Percentiles rank a stretch among this genome's conserved stretches.
These are phyloP conservation scores for Microtus pennsylvanicus DNA, from an alignment of 2,113 vertebrate species.

Conservation along the genomic window DNA sequence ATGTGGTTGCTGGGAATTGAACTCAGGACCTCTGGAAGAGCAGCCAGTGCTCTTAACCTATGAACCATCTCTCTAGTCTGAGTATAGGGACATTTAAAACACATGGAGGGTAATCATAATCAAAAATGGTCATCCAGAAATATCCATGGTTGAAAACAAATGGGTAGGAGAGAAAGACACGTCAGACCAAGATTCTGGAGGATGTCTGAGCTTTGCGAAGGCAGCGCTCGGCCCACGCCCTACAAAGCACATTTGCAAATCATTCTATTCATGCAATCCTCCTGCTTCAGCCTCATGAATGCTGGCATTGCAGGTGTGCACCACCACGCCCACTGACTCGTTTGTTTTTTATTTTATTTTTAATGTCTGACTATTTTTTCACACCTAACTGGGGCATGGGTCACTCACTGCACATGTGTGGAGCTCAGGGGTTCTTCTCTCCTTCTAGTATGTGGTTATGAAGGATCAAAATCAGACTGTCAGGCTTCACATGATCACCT, in stretches of 20 bases:
- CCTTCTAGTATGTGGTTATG: not conserved
- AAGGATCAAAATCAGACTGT: not conserved
- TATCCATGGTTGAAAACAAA: not conserved
- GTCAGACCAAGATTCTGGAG: not conserved
- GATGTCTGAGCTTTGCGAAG: not conserved
- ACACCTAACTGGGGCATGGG: not conserved
- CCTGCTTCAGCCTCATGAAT: not conserved
- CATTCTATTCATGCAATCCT: not conserved
- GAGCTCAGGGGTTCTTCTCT: not conserved
- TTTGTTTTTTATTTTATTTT: not conserved
- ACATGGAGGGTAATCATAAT: not conserved
- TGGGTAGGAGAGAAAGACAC: not conserved
- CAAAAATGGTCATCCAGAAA: not conserved
- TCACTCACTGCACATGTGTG: not conserved
- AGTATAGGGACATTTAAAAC: not conserved
- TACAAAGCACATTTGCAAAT: not conserved
- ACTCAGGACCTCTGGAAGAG: too few relatives aligned
- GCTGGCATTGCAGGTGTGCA: not conserved
- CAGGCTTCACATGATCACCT: not conserved
- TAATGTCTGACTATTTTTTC: not conserved
- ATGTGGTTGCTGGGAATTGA: too few relatives aligned
- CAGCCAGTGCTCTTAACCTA: too few relatives aligned
- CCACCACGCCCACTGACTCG: not conserved
- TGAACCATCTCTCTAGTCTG: too few relatives aligned
- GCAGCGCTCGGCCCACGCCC: not conserved